Evolutionary conservation across 2,888 invertebrate species (phyloP).

Genomic region (Ischnus inquisitorius): DNA sequence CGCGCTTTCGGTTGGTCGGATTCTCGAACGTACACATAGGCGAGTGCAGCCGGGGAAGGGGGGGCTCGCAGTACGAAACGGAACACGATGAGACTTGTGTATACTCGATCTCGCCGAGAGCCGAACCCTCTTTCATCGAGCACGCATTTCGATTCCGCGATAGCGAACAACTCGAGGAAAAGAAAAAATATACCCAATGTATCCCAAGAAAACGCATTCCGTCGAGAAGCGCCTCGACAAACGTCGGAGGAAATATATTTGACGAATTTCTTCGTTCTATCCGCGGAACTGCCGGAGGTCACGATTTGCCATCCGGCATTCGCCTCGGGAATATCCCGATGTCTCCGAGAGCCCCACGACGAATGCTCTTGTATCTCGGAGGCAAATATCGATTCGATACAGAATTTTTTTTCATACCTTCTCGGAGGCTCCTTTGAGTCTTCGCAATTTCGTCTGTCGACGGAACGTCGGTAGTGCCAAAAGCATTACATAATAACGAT

Average conservation of each 20-base stretch:
- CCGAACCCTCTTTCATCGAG: neutral
- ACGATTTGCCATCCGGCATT: neutral
- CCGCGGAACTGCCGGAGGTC: too few relatives aligned
- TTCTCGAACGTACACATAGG: neutral
- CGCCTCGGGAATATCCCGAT: neutral
- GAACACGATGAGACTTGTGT: conserved; percentile 14
- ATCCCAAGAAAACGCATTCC: neutral
- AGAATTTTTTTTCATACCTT: neutral
- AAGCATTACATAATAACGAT: neutral
- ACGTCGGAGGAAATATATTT: neutral
- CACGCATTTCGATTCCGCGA: conserved; percentile 10
- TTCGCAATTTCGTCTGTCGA: too few relatives aligned
- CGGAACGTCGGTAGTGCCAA: neutral
- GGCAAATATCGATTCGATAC: neutral
- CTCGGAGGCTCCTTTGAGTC: neutral
- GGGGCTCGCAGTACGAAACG: neutral
- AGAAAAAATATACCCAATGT: neutral
- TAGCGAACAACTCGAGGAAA: too few relatives aligned
- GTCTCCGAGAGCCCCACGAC: too few relatives aligned
- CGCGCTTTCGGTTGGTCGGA: conserved; percentile 23
- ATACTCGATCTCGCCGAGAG: conserved; percentile 35
- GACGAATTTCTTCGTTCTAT: conserved; percentile 16
- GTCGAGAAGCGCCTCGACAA: conserved; percentile 5
- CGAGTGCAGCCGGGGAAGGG: neutral
- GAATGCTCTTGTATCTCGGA: neutral